Conservation (phyloP, 2,888 invertebrate species). For the Heteromurus nitidus region DNA sequence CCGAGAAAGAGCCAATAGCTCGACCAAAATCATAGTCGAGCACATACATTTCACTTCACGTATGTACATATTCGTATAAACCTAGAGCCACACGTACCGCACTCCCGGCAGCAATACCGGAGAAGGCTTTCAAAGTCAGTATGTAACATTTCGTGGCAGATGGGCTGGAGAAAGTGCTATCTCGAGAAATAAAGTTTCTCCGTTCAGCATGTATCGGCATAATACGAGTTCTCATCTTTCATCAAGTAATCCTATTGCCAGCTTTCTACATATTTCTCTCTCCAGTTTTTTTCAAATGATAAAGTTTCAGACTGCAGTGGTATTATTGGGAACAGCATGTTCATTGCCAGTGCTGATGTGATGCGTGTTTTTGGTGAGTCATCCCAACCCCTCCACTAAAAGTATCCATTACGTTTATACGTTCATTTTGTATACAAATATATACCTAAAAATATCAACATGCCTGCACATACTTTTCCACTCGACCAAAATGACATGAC, state of each 20-base stretch:
- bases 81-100: conserved; percentile 13
- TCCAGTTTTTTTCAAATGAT: conserved; percentile 8
- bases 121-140: conserved; percentile 57
- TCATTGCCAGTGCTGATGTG: conserved; percentile 4
- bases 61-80: no score
- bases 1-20: conserved; percentile 22
- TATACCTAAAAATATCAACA: no score
- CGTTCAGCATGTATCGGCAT: conserved; percentile 49
- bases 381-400: neutral
- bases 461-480: no score
- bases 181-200: conserved; percentile 53
- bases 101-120: conserved; percentile 45
- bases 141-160: conserved; percentile 36
- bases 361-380: conserved; percentile 21
- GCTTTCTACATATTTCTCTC: conserved; percentile 5
- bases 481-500: conserved; percentile 4
- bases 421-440: no score
- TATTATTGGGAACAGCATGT: conserved; percentile 27
- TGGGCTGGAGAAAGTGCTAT: conserved; percentile 54
- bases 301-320: conserved; percentile 40
- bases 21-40: neutral
- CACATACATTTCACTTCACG: no score
- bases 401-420: no score
- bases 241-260: conserved; percentile 50
- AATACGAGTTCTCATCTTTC: conserved; percentile 54